Percentiles rank a stretch among this genome's conserved stretches.
Conservation (phyloP, 2,888 invertebrate species). For the Eucera pruinosa region DNA sequence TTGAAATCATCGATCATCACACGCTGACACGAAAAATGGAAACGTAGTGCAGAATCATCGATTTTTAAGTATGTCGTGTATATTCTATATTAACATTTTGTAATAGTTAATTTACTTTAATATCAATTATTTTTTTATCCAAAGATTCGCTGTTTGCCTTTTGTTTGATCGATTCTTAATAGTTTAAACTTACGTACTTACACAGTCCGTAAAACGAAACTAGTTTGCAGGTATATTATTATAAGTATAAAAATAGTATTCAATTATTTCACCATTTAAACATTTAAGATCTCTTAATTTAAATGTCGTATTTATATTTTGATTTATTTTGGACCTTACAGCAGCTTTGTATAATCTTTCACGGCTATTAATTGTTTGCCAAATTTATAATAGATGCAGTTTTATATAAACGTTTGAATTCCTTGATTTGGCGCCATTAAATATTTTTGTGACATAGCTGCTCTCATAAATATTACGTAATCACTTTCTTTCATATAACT, state of each 20-base stretch:
- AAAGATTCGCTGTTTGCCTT: neutral
- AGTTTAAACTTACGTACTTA: neutral
- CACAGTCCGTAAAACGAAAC: conserved; percentile 6
- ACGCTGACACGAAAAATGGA: conserved; percentile 53
- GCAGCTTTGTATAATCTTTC: neutral
- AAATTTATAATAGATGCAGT: neutral
- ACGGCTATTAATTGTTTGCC: neutral
- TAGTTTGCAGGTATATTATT: neutral
- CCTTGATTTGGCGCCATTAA: conserved; percentile 8
- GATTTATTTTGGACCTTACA: neutral
- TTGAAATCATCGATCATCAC: conserved; percentile 55
- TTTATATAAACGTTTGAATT: conserved; percentile 2
- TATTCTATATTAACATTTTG: conserved; percentile 15
- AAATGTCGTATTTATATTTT: neutral
- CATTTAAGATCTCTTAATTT: neutral
- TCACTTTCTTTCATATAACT: neutral
- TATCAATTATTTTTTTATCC: neutral
- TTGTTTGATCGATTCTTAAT: neutral
- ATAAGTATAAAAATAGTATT: conserved; percentile 2
- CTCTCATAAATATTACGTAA: conserved; percentile 20
- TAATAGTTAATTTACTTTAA: neutral
- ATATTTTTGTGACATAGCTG: neutral
- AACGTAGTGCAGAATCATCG: conserved; percentile 46
- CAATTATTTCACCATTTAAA: neutral
- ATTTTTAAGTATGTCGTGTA: conserved; percentile 56